These are phyloP conservation scores for Amiota communis DNA, from an alignment of 2,888 invertebrate genomes.

Conservation along the genomic window DNA sequence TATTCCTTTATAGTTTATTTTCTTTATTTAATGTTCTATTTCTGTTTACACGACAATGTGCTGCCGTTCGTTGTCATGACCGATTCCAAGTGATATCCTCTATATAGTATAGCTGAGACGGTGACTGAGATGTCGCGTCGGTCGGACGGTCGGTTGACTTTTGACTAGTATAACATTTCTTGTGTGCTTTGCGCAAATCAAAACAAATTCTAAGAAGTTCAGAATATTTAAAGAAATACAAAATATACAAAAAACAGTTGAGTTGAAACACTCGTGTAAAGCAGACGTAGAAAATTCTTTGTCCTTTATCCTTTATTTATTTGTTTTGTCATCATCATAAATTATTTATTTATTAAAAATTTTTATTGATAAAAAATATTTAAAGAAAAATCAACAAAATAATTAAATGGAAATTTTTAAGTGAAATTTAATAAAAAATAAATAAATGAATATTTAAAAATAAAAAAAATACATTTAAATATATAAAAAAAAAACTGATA, in stretches of 20 bases:
- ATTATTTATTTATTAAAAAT: no score
- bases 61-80: background rate
- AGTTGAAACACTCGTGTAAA: constrained; percentile 66
- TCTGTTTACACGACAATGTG: constrained; percentile 45
- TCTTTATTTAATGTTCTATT: no score
- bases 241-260: constrained; percentile 66
- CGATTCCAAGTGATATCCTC: no score
- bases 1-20: constrained; percentile 37
- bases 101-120: background rate
- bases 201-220: constrained; percentile 70
- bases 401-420: background rate
- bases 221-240: constrained; percentile 63
- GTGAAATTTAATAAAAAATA: background rate
- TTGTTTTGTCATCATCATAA: no score
- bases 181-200: constrained; percentile 40
- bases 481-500: constrained; percentile 28
- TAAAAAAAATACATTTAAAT: background rate
- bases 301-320: background rate
- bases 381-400: background rate
- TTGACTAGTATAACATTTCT: background rate
- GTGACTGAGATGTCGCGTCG: background rate
- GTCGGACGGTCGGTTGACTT: background rate
- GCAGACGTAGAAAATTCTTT: constrained; percentile 39
- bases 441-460: background rate
- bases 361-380: no score